Base-by-base conservation (phyloP, 2,888 invertebrate genomes). In the Pandemis corylana region DNA sequence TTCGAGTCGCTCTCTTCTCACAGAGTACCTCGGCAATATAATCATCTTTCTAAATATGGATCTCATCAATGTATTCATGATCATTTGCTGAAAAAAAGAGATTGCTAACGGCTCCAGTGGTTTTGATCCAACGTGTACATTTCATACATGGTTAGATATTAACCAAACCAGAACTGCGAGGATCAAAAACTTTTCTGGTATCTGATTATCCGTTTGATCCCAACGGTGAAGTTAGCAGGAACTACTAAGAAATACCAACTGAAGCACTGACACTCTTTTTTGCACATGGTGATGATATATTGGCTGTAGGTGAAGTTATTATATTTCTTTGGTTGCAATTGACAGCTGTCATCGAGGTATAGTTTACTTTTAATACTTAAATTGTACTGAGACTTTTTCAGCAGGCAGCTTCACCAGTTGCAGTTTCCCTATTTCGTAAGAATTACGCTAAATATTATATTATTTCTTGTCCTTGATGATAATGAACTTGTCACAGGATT, bases 101-200 rank as follows among this genome's bases (percentile, higher is more conserved):
- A 2, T 9, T 56, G 56, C 7, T 56, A 20, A 56, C 56, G 56
- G 20, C 7, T 20, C 56, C 20, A 9, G 56, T 56, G 6, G 7
- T 56, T 56, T 15, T 56, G 20, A 56, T n/a, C 56, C 1, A n/a
- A 56, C 9, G 3, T n/a, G 56, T 56, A 56, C 56, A 56, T 56
- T 15, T 56, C 56, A 56, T 56, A 56, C 56, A 56, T 56, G 56
- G 56, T 56, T 56, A 56, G 56, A 56, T 56, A 56, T 20, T 56
- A 15, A 56, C 20, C 56, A 20, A 15, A 56, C 56, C 56, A 56
- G 20, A 56, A 20, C 56, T 9, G 51, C 51, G 56, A 56, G 4
- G 56, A 56, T 56, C 9, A 56, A 56, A 56, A 56, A 56, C 15
- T 15, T 56, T 20, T 9, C 56, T 20, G 20, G n/a, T n/a, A 51